Evolutionary conservation across 2,888 invertebrate species (phyloP), one percentile per base, ranked within the genome.

Genomic region (Himalopsyche kuldschensis): DNA sequence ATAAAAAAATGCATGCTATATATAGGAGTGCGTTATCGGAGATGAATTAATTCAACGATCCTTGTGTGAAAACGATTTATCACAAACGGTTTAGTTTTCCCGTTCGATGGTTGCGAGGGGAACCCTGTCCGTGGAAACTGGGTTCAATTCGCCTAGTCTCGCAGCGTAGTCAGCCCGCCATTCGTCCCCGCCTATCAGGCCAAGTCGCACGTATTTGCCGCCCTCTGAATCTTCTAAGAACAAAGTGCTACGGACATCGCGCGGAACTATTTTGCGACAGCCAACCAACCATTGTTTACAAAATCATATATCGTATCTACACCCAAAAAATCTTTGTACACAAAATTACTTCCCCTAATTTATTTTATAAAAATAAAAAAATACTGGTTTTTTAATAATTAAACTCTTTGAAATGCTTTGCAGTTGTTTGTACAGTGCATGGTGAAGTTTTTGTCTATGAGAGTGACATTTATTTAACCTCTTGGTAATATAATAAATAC

Each of bases 151-250:
- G 90, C 91, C 91, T 69, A 69, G 69, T 69, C 88, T 89, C 89
- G 89, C 89, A 89, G 88, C 86, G 87, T 87, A 88, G 89, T 89
- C 88, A 90, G 89, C 90, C 83, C 90, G 89, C 90, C 84, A 84
- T 80, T 84, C 84, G 84, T 79, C 89, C 89, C 89, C 88, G 89
- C 88, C 89, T 88, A 79, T 84, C 87, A 84, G 86, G 82, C 87
- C 88, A 84, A 87, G 79, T 85, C 82, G 86, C 86, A 79, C 86
- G 85, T 86, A 82, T 82, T 30, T n/a, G n/a, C 76, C 76, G 76
- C 76, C 35, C 76, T 76, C 27, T 31, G 5, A 31, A 24, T 17
- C 15, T 20, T 32, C 20, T n/a, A 4, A 11, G 69, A 11, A 69
- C 69, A 69, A 69, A 69, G 69, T 69, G 69, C 69, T 69, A 69